A percentile compares a stretch with the other conserved stretches of the same genome.
Conservation (phyloP, 1,140 invertebrate genomes). For the Nomia melanderi region DNA sequence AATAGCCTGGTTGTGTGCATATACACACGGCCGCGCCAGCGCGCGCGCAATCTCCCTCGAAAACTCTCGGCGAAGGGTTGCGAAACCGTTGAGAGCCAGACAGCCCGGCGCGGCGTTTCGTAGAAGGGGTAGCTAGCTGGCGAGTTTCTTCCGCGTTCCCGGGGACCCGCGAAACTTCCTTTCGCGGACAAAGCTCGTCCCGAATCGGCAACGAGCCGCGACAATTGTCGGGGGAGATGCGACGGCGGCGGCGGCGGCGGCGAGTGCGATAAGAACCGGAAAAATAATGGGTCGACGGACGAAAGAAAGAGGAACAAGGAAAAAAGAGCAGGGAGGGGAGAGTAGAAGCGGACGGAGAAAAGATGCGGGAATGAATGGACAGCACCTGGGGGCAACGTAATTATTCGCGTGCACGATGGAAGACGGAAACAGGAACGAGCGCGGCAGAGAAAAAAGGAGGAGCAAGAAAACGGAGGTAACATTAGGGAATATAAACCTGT, state of each 20-base stretch:
- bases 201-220: background rate
- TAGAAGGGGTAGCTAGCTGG: no score
- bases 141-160: slow-evolving; percentile 22
- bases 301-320: background rate
- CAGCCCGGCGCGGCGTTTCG: no score
- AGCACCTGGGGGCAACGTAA: slow-evolving; percentile 58
- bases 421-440: slow-evolving; percentile 43
- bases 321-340: background rate
- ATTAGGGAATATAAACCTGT: slow-evolving; percentile 63
- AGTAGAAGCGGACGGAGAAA: background rate
- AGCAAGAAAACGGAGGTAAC: slow-evolving; percentile 54
- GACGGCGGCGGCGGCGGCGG: no score
- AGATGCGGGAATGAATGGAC: slow-evolving; percentile 22
- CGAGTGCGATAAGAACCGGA: background rate
- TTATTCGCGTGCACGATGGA: slow-evolving; percentile 63
- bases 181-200: background rate
- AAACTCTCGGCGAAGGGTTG: background rate
- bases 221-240: background rate
- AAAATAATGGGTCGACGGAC: background rate
- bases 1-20: slow-evolving; percentile 12
- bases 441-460: slow-evolving; percentile 39
- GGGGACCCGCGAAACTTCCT: background rate
- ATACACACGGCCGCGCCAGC: background rate
- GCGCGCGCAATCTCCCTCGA: slow-evolving; percentile 18
- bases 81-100: no score